phyloP scores from a whole-genome alignment of 1,140 invertebrate species.

The Aethina tumida region DNA sequence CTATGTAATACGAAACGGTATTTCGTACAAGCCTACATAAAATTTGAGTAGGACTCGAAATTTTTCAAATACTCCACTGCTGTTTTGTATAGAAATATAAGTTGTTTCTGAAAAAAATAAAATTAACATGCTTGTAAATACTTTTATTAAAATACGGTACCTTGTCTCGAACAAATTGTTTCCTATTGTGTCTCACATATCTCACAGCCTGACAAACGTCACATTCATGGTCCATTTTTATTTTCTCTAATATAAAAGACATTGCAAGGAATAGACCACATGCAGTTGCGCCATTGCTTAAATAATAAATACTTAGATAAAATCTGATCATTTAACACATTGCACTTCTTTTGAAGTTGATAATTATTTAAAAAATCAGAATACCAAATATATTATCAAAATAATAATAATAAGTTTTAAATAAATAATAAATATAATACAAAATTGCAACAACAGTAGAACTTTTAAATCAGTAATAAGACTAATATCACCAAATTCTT shows the following conservation, averaged over 20 bases:
- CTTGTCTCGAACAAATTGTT: constrained; percentile 26
- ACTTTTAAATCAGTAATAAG: no score
- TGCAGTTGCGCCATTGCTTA: constrained; percentile 32
- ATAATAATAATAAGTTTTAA: background rate
- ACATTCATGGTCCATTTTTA: constrained; percentile 34
- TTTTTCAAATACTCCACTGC: constrained; percentile 25
- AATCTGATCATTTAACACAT: no score
- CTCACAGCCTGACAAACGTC: constrained; percentile 34
- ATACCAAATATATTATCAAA: background rate
- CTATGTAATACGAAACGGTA: no score
- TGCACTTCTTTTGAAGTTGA: no score
- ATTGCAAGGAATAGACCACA: constrained; percentile 32
- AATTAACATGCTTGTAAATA: background rate
- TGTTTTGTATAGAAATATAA: constrained; percentile 30
- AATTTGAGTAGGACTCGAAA: constrained; percentile 33
- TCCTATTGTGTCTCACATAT: constrained; percentile 28
- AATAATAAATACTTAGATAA: constrained; percentile 5
- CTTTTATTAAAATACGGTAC: constrained; percentile 1
- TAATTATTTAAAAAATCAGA: background rate
- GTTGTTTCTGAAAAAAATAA: constrained; percentile 27
- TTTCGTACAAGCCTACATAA: no score
- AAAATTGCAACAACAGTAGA: constrained; percentile 2
- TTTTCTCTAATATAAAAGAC: constrained; percentile 33
- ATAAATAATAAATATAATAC: constrained; percentile 2
- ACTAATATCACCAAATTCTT: no score